Percentiles rank a stretch among this genome's conserved stretches.
Conservation (phyloP, 2,888 invertebrate species). For the Diaperis boleti region DNA sequence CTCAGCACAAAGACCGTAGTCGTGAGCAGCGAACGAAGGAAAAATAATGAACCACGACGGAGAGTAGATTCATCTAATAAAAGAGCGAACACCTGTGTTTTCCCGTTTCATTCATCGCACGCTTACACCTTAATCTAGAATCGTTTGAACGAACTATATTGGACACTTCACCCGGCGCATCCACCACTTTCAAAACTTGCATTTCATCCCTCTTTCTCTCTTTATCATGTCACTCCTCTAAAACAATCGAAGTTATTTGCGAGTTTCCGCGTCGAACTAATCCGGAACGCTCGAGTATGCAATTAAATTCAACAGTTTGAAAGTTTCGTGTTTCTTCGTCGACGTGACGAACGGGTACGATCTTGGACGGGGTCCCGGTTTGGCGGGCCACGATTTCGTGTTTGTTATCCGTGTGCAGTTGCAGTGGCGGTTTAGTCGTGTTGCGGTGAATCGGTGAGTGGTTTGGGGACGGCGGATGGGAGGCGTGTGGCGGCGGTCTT, state of each 20-base stretch:
- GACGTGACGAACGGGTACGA: slow-evolving; percentile 18
- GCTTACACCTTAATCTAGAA: too few species aligned
- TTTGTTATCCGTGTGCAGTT: slow-evolving; percentile 39
- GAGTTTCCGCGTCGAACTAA: background rate
- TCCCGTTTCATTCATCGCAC: too few species aligned
- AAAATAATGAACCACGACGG: too few species aligned
- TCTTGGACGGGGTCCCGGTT: slow-evolving; percentile 8
- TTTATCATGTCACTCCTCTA: background rate
- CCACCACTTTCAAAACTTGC: too few species aligned
- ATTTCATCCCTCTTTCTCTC: too few species aligned
- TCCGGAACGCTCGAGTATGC: background rate
- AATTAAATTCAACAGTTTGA: background rate
- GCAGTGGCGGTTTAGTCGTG: slow-evolving; percentile 35
- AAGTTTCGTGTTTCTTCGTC: background rate
- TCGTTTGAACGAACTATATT: too few species aligned
- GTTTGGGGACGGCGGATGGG: too few species aligned
- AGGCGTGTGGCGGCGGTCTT: slow-evolving; percentile 31
- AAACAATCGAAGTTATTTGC: background rate
- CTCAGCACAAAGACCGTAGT: too few species aligned
- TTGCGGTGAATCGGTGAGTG: slow-evolving; percentile 27
- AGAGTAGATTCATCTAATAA: too few species aligned
- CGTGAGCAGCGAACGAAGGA: too few species aligned
- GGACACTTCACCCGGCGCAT: too few species aligned
- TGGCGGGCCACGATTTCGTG: slow-evolving; percentile 38
- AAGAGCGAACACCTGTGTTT: too few species aligned